Evolutionary conservation across 2,888 invertebrate genomes (phyloP), one percentile per base, ranked within the genome.

Genomic region (Hirtodrosophila alboralis): DNA sequence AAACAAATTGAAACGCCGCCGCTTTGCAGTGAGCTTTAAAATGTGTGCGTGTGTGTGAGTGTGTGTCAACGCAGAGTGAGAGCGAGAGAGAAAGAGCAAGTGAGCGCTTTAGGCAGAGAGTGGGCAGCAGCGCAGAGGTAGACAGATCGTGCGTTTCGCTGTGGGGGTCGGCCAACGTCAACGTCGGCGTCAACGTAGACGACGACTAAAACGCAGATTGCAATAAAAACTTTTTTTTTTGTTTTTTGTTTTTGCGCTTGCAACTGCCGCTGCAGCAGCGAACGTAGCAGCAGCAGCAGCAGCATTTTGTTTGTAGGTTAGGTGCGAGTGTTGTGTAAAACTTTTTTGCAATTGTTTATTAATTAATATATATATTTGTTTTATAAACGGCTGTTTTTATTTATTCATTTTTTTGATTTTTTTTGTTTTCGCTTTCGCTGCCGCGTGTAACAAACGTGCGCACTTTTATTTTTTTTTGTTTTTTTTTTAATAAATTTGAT

Each of bases 301-400:
- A 52, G 62, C 57, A 53, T 28, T 54, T 30, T 41, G 43, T 86
- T 81, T 83, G 61, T 85, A 83, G 87, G 81, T 86, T 83, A 83
- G 85, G 85, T 68, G 56, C 87, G 79, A 85, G 85, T 86, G 87
- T 83, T 83, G 87, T 86, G 87, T 83, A 83, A 83, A 83, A 70
- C 65, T 40, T 57, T 66, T 44, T 30, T 58, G 47, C 31, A 72
- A 73, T 71, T 63, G 63, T 75, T 65, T 75, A 66, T 72, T 72
- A 73, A 75, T 59, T 77, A 58, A 69, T 65, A 62, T 72, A 62
- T 72, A 52, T 54, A 38, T 33, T 23, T 41, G 48, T 45, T 56
- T 52, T 53, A 47, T 38, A 44, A 45, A 41, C 43, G 21, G 41
- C 33, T 37, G 27, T 48, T 48, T 37, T 37, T 51, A 7, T 41